Evolutionary conservation across 2,797 vertebrate species (phyloP).

Genomic region (Otolemur crassicaudatus): DNA sequence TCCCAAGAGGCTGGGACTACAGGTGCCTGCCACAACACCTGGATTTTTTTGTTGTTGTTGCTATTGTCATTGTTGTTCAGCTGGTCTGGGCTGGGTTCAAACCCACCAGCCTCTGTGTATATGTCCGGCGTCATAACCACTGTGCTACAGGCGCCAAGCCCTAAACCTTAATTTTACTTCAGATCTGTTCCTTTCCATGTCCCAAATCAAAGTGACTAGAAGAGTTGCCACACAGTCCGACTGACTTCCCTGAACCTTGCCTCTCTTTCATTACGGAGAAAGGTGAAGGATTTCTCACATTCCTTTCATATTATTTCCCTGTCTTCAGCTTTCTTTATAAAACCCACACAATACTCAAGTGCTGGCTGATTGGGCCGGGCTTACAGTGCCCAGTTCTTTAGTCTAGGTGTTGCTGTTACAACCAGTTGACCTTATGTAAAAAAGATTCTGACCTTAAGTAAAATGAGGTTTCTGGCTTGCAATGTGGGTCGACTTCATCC

Average conservation of each 20-base stretch:
- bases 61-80: no score
- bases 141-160: no score
- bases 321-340: neutral
- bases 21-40: no score
- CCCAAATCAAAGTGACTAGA: neutral
- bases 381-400: neutral
- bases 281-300: neutral
- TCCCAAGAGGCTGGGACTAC: no score
- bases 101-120: no score
- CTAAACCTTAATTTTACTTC: slow-evolving; percentile 8
- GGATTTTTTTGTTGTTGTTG: no score
- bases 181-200: neutral
- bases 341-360: neutral
- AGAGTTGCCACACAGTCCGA: neutral
- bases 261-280: neutral
- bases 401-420: neutral
- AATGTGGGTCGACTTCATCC: neutral
- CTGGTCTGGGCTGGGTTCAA: no score
- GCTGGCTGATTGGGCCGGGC: neutral
- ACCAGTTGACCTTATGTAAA: neutral
- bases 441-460: neutral
- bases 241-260: neutral
- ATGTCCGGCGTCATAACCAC: no score
- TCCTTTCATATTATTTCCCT: neutral
- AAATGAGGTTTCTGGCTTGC: no score